Conservation (phyloP, 2,113 vertebrate genomes). For the Antigone vipio region DNA sequence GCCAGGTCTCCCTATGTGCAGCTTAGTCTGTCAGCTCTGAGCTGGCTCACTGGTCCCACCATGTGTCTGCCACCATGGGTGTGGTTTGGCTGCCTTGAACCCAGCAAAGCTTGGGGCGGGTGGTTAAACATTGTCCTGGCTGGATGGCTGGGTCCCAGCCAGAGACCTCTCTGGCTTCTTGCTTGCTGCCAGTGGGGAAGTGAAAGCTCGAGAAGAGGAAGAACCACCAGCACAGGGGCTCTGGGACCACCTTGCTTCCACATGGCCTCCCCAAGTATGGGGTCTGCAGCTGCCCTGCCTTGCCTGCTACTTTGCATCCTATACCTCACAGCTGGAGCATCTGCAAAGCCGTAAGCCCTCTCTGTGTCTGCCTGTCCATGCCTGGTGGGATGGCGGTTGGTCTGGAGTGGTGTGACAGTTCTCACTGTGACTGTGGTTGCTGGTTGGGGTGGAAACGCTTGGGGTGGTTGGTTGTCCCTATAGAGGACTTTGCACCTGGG, state of each 20-base stretch:
- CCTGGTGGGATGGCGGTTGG: background rate
- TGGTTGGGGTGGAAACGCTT: background rate
- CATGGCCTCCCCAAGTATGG: background rate
- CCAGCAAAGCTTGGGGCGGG: background rate
- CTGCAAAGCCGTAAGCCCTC: background rate
- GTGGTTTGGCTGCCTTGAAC: background rate
- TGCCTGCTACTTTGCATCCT: background rate
- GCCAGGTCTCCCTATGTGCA: fast-evolving
- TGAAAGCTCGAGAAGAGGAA: background rate
- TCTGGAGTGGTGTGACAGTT: background rate
- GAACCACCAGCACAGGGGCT: fast-evolving
- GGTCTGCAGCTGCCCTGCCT: background rate
- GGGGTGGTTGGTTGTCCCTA: background rate
- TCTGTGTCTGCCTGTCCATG: background rate
- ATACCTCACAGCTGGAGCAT: background rate
- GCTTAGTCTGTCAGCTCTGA: too few relatives aligned
- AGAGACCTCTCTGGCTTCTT: background rate
- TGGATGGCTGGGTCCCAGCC: background rate
- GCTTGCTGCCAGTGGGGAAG: background rate
- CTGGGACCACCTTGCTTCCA: background rate
- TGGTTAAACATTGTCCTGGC: background rate
- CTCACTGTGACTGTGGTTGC: fast-evolving
- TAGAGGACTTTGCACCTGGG: background rate
- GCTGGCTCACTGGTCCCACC: background rate
- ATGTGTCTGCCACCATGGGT: too few relatives aligned